phyloP scores from a whole-genome alignment of 2,113 vertebrate species.

The Alethe castanea region DNA sequence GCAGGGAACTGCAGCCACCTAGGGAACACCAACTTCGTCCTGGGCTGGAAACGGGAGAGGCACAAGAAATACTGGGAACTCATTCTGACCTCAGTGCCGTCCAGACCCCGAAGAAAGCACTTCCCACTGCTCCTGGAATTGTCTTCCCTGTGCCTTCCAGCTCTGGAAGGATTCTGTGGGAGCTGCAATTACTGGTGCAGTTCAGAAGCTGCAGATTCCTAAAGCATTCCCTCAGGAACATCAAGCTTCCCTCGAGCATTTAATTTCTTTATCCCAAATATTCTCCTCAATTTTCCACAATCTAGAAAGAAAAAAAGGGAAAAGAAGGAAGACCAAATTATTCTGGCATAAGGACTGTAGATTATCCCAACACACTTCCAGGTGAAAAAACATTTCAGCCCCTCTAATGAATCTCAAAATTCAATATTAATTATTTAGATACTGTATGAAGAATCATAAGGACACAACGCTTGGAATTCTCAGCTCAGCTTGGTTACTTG shows the following conservation, averaged over 20 bases:
- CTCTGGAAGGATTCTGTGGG: not conserved
- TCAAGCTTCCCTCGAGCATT: not conserved
- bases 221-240: not conserved
- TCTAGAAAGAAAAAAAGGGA: not conserved
- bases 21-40: no score
- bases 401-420: not conserved
- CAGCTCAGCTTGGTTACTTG: not conserved
- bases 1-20: not conserved
- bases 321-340: not conserved
- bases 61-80: not conserved
- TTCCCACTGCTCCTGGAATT: not conserved
- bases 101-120: not conserved
- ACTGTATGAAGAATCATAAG: not conserved
- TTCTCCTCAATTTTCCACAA: not conserved
- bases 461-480: not conserved
- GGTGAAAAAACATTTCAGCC: not conserved
- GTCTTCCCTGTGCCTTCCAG: not conserved
- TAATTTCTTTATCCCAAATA: not conserved
- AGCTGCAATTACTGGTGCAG: no score
- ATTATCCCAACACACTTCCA: not conserved
- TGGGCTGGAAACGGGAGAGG: not conserved
- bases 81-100: not conserved
- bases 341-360: not conserved
- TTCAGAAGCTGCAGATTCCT: not conserved
- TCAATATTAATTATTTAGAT: not conserved